These are phyloP conservation scores for Scomber scombrus DNA, from an alignment of 2,113 vertebrate species.

Conservation along the genomic window DNA sequence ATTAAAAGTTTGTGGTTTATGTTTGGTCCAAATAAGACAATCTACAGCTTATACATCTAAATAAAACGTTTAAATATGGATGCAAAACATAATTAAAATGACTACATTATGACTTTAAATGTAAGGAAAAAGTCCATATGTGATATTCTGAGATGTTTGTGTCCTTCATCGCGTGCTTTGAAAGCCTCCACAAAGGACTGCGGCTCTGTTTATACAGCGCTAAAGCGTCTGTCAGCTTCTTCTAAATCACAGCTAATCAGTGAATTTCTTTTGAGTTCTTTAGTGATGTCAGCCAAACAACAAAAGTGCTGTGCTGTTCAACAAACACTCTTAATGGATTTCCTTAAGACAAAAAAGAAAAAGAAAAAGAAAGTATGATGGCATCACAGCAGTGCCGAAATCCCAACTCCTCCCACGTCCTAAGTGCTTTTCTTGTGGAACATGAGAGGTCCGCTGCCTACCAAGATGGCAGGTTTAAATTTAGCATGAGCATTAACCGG, in stretches of 20 bases:
- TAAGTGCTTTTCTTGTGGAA: slow-evolving; percentile 74
- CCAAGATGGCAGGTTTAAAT: slow-evolving; percentile 76
- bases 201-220: slow-evolving; percentile 15
- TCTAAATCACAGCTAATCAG: slow-evolving; percentile 62
- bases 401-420: slow-evolving; percentile 57
- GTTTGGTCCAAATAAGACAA: not conserved
- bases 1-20: no score
- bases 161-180: slow-evolving; percentile 13
- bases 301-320: slow-evolving; percentile 75
- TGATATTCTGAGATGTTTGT: not conserved
- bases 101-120: not conserved
- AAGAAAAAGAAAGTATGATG: slow-evolving; percentile 35
- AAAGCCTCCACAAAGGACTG: slow-evolving; percentile 18
- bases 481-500: slow-evolving; percentile 55
- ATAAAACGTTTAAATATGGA: not conserved
- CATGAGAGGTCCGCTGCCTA: slow-evolving; percentile 51
- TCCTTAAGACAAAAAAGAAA: slow-evolving; percentile 46
- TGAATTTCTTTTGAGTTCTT: slow-evolving; percentile 52
- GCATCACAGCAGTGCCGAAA: slow-evolving; percentile 47
- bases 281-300: slow-evolving; percentile 66
- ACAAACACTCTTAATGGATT: slow-evolving; percentile 73
- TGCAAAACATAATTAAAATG: not conserved
- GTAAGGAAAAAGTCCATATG: not conserved
- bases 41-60: not conserved
- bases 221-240: slow-evolving; percentile 57